phyloP scores from a whole-genome alignment of 2,797 vertebrate genomes.

The Notolabrus celidotus region DNA sequence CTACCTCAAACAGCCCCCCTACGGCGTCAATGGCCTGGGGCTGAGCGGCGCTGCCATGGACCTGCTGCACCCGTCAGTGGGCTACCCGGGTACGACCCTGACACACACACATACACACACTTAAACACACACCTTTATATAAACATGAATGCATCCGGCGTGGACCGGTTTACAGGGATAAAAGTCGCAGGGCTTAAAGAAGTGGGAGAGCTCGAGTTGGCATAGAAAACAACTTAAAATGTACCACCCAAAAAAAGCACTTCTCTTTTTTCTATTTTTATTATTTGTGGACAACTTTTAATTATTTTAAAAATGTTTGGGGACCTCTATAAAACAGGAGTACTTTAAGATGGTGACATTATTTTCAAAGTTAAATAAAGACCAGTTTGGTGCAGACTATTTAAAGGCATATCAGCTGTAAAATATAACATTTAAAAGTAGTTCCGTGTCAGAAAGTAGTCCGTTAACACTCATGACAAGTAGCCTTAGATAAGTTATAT shows the following conservation, averaged over 20 bases:
- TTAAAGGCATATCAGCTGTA: too few relatives aligned
- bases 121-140: not conserved
- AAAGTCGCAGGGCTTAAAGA: not conserved
- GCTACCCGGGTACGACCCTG: conserved; percentile 90
- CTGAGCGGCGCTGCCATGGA: conserved; percentile 94
- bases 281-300: too few relatives aligned
- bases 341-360: too few relatives aligned
- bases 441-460: too few relatives aligned
- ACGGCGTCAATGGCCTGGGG: conserved; percentile 96
- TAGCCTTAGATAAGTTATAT: too few relatives aligned
- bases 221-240: not conserved
- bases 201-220: not conserved
- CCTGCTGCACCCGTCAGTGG: conserved; percentile 95
- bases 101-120: conserved; percentile 1
- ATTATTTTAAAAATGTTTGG: too few relatives aligned
- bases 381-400: too few relatives aligned
- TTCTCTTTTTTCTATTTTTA: not conserved
- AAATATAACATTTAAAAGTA: too few relatives aligned
- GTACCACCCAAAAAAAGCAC: not conserved
- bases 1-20: conserved; percentile 99
- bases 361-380: too few relatives aligned
- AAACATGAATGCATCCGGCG: not conserved
- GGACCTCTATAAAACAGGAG: too few relatives aligned
- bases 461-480: too few relatives aligned
- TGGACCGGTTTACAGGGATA: not conserved